Percentiles rank a stretch among this genome's conserved stretches.
phyloP scores from a whole-genome alignment of 2,888 invertebrate species.

The Trilocha varians region DNA sequence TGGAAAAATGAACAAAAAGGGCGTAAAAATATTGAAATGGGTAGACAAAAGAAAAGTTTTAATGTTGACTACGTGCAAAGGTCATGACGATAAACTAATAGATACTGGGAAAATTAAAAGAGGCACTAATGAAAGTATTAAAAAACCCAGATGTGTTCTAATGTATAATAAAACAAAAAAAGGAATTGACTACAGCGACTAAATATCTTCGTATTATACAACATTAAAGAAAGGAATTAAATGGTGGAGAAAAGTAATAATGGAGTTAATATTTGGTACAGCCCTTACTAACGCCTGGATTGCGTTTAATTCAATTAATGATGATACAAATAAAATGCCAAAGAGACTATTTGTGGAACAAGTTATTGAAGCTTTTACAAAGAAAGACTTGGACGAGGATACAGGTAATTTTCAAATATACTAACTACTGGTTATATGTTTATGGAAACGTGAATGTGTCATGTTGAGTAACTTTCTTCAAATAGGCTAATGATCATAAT shows the following conservation, averaged over 20 bases:
- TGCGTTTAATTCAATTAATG: constrained; percentile 16
- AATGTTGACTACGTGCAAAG: constrained; percentile 20
- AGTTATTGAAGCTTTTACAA: constrained; percentile 13
- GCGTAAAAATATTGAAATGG: constrained; percentile 17
- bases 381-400: constrained; percentile 7
- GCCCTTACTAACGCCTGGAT: constrained; percentile 19
- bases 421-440: no score
- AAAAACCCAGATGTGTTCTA: constrained; percentile 18
- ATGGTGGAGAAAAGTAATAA: constrained; percentile 20
- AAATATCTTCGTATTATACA: constrained; percentile 21
- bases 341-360: constrained; percentile 15
- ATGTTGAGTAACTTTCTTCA: no score
- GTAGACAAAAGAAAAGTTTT: constrained; percentile 16
- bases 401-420: no score
- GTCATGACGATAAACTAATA: constrained; percentile 13
- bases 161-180: constrained; percentile 20
- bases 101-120: constrained; percentile 15
- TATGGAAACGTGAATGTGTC: no score
- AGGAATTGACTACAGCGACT: constrained; percentile 19
- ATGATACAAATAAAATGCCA: constrained; percentile 14
- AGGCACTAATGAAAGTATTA: constrained; percentile 14
- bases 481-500: no score
- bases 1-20: constrained; percentile 19
- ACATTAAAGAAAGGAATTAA: constrained; percentile 18
- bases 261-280: constrained; percentile 20